Percentiles rank a stretch among this genome's conserved stretches.
These are phyloP conservation scores for Amphilophus citrinellus DNA, from an alignment of 2,113 vertebrate genomes.

Conservation along the genomic window DNA sequence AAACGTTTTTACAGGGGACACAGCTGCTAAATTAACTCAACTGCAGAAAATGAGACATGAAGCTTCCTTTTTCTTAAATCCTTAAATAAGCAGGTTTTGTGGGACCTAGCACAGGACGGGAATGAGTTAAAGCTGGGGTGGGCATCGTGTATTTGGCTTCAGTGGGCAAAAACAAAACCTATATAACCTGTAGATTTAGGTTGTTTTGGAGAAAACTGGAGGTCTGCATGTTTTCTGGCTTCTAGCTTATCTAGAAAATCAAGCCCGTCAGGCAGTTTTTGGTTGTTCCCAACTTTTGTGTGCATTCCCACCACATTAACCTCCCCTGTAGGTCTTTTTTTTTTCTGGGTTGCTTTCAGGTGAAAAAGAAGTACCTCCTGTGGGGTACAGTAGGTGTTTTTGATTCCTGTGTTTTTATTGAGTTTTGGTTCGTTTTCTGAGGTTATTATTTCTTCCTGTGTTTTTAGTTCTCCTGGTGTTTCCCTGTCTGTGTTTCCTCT, in stretches of 20 bases:
- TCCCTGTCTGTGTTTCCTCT: background rate
- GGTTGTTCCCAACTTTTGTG: background rate
- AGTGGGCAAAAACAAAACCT: background rate
- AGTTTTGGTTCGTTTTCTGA: background rate
- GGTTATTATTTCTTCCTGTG: background rate
- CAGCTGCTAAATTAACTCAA: background rate
- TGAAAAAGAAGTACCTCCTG: background rate
- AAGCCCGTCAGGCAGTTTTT: background rate
- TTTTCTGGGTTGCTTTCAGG: background rate
- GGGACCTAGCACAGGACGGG: background rate
- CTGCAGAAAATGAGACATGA: background rate
- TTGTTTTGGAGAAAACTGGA: background rate
- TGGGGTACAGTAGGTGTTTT: background rate
- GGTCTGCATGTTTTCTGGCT: background rate
- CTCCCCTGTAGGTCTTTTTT: background rate
- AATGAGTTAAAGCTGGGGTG: background rate
- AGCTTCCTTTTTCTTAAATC: background rate
- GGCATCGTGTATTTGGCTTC: background rate
- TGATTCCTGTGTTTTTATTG: background rate
- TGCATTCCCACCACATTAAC: background rate
- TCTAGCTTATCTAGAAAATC: slow-evolving; percentile 3
- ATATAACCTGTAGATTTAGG: background rate
- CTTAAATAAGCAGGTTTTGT: background rate
- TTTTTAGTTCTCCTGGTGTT: background rate
- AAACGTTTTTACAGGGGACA: background rate